A percentile compares a stretch with the other conserved stretches of the same genome.
phyloP scores from a whole-genome alignment of 2,797 vertebrate species.

The Acanthopagrus latus region DNA sequence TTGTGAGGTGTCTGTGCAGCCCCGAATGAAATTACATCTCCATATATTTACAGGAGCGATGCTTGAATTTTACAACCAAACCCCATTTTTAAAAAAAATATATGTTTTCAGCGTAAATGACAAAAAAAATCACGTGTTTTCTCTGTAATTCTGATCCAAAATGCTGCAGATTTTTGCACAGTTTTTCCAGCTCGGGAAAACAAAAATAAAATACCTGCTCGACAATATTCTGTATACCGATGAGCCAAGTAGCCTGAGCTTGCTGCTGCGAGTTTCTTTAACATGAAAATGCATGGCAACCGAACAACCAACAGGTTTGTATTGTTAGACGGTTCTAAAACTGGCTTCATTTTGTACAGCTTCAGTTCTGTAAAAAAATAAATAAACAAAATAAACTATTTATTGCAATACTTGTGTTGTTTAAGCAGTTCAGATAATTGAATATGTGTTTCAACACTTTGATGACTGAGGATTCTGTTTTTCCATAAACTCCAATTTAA shows the following conservation, averaged over 20 bases:
- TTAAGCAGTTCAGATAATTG: conserved; percentile 29
- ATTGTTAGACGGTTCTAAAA: conserved; percentile 45
- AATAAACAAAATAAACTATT: conserved; percentile 40
- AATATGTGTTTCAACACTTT: conserved; percentile 24
- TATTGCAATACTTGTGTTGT: conserved; percentile 57
- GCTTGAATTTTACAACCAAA: conserved; percentile 46
- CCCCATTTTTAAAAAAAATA: neutral
- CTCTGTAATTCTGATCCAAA: conserved; percentile 59
- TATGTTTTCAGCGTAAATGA: conserved; percentile 21
- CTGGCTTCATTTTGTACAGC: conserved; percentile 67
- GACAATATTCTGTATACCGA: conserved; percentile 46
- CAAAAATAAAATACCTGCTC: conserved; percentile 55
- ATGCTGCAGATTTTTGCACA: conserved; percentile 84
- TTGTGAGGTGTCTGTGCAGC: conserved; percentile 56
- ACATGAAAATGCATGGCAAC: conserved; percentile 73
- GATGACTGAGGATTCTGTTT: conserved; percentile 10
- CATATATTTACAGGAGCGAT: conserved; percentile 51
- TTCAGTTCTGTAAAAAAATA: conserved; percentile 49
- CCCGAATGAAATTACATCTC: conserved; percentile 53
- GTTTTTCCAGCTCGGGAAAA: conserved; percentile 63
- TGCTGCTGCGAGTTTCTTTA: conserved; percentile 67
- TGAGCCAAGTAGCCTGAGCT: conserved; percentile 63
- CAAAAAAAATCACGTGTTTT: conserved; percentile 27
- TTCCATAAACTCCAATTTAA: conserved; percentile 24
- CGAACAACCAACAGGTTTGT: conserved; percentile 48